Conservation (phyloP, 1,140 invertebrate genomes). For the Pinna nobilis region DNA sequence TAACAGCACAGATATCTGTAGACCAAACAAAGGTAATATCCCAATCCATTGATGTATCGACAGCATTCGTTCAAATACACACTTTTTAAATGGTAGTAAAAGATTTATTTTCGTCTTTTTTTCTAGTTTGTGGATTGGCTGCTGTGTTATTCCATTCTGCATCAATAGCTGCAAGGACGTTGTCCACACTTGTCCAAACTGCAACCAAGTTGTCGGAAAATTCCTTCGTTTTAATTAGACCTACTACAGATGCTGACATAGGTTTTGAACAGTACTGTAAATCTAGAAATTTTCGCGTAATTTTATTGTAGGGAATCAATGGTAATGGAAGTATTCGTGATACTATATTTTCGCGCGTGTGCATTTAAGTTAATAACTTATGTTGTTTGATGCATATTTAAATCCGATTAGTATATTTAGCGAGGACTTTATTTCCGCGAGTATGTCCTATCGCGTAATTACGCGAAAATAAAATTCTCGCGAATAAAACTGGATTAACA, state of each 20-base stretch:
- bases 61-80: not conserved
- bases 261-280: too few species aligned
- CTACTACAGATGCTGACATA: too few species aligned
- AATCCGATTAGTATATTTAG: too few species aligned
- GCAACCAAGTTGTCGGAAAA: constrained; percentile 59
- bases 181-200: constrained; percentile 71
- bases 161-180: constrained; percentile 70
- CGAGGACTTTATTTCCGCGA: too few species aligned
- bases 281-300: too few species aligned
- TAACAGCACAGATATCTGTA: too few species aligned
- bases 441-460: too few species aligned
- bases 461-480: too few species aligned
- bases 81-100: not conserved
- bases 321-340: not conserved
- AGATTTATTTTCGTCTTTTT: constrained; percentile 8
- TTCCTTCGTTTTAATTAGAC: constrained; percentile 66
- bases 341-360: not conserved
- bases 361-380: not conserved
- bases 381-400: too few species aligned
- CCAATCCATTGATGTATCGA: not conserved
- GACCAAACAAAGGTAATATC: too few species aligned
- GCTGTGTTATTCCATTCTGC: constrained; percentile 73
- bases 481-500: too few species aligned
- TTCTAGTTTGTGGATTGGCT: constrained; percentile 67
- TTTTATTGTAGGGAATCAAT: not conserved